phyloP scores from a whole-genome alignment of 2,113 vertebrate genomes.

The Calidris pygmaea region DNA sequence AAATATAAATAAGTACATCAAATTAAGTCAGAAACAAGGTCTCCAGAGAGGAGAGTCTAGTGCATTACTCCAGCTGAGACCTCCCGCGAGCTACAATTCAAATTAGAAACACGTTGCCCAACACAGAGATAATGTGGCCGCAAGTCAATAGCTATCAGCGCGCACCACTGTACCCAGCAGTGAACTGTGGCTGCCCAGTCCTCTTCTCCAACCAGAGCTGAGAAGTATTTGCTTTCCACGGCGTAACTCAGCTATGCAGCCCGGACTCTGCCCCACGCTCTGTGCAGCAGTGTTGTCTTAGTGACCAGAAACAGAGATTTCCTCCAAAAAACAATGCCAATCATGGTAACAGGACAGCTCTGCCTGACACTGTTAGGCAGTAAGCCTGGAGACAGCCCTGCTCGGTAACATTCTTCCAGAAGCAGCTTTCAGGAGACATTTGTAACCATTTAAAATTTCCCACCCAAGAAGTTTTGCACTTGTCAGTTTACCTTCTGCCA shows the following conservation, averaged over 20 bases:
- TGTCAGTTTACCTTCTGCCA: constrained; percentile 61
- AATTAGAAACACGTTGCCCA: neutral
- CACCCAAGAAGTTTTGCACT: constrained; percentile 55
- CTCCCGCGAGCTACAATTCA: neutral
- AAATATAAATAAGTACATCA: neutral
- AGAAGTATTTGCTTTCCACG: neutral
- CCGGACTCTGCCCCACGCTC: accelerated
- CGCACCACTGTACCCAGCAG: neutral
- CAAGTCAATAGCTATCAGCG: neutral
- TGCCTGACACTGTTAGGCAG: neutral
- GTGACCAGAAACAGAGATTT: neutral
- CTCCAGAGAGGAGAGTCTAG: neutral
- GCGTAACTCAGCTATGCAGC: neutral
- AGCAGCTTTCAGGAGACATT: constrained; percentile 28
- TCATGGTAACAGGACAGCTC: neutral
- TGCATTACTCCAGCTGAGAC: neutral
- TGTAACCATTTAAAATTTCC: constrained; percentile 52
- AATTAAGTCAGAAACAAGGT: neutral
- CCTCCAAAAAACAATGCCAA: neutral
- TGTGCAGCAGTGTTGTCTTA: neutral
- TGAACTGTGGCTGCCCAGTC: neutral
- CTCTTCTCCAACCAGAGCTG: neutral
- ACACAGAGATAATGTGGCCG: neutral
- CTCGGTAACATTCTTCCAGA: neutral
- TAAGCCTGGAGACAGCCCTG: accelerated